Evolutionary conservation across 1,140 invertebrate species (phyloP).

Genomic region (Cotesia vestalis): DNA sequence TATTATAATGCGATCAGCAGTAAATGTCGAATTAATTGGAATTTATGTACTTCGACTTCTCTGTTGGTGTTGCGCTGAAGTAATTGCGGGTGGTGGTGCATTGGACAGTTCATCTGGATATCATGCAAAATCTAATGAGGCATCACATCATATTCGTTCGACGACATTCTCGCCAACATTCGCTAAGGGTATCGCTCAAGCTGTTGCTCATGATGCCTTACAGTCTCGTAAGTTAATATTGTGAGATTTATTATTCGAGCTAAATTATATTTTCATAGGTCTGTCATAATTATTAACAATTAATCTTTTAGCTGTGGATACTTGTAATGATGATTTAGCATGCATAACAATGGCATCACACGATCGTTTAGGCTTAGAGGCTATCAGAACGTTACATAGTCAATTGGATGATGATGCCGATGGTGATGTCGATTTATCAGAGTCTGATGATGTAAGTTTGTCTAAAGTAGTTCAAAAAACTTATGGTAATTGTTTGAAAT

Average conservation of each 20-base stretch:
- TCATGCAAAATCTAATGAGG: constrained; percentile 46
- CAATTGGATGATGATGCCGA: constrained; percentile 94
- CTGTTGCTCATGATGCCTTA: constrained; percentile 58
- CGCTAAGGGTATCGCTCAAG: constrained; percentile 60
- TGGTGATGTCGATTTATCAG: constrained; percentile 92
- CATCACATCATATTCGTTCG: constrained; percentile 45
- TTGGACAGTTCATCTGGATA: constrained; percentile 54
- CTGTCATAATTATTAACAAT: constrained; percentile 6
- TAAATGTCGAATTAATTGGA: constrained; percentile 53
- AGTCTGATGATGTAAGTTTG: constrained; percentile 90
- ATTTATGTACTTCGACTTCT: constrained; percentile 56
- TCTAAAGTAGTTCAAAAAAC: not conserved
- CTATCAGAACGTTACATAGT: constrained; percentile 85
- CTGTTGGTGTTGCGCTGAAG: constrained; percentile 51
- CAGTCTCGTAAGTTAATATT: constrained; percentile 42
- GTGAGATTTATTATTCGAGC: constrained; percentile 24
- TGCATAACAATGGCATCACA: constrained; percentile 77
- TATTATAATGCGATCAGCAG: constrained; percentile 34
- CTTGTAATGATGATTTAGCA: constrained; percentile 74
- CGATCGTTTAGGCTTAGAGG: constrained; percentile 86
- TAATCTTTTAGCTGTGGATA: constrained; percentile 57
- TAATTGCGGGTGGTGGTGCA: constrained; percentile 57
- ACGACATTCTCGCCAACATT: constrained; percentile 57
- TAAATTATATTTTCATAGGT: constrained; percentile 28
- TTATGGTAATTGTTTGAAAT: not conserved